Evolutionary conservation across 2,797 vertebrate genomes (phyloP), one percentile per base, ranked within the genome.

Genomic region (Bucorvus abyssinicus): DNA sequence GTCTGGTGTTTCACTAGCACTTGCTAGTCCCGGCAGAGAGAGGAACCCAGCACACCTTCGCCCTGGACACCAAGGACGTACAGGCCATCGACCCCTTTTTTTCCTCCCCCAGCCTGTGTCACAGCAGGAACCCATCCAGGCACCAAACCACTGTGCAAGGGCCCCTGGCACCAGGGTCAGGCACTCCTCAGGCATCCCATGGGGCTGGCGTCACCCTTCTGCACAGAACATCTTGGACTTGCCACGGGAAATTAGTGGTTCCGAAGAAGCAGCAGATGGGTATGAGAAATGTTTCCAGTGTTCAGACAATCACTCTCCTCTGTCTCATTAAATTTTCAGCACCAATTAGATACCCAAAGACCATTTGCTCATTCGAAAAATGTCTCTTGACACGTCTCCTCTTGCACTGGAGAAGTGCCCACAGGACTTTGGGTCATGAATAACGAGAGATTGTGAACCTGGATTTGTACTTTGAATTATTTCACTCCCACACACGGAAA

Each of bases 321-420:
- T 6, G 29, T n/a, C 90, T 92, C 94, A 81, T 87, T 78, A 93
- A 74, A 42, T 80, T 92, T 93, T 75, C 78, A 93, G 69, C 55
- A 89, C 71, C 53, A 81, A 87, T 89, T 89, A 55, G 50, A 71
- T 26, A 27, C 13, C 50, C 40, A 32, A 88, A 77, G 65, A 44
- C 42, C 50, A 30, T 55, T 68, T 27, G 73, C 45, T 87, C n/a
- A 0, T 50, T 70, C 87, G 61, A 36, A 71, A 70, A 63, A 64
- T 30, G 32, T 63, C 36, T 87, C 11, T 61, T 56, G 73, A 68
- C 65, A 14, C 10, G 1, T 56, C 40, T 84, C 59, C 47, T 71
- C 49, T 45, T 45, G 45, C 26, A 16, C 47, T 49, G 11, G 21
- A 53, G 70, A 85, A 65, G 45, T 36, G 18, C 45, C 40, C 26